These are phyloP conservation scores for Toxostoma redivivum DNA, from an alignment of 2,113 vertebrate species.

Conservation along the genomic window DNA sequence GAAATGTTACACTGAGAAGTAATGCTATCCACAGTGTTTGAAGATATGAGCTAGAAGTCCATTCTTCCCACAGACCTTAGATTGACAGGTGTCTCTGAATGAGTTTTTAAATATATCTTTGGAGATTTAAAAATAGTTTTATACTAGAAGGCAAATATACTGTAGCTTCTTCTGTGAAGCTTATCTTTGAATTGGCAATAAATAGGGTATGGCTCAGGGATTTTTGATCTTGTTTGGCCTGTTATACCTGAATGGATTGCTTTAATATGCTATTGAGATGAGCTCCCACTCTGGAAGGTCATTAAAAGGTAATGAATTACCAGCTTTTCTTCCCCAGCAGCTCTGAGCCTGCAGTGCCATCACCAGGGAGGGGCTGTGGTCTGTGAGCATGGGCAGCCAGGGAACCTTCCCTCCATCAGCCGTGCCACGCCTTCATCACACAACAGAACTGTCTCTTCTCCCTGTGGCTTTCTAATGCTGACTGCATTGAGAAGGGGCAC, in stretches of 20 bases:
- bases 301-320: conserved; percentile 30
- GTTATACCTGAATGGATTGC: conserved; percentile 43
- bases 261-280: conserved; percentile 48
- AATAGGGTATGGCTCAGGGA: conserved; percentile 9
- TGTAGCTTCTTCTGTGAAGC: conserved; percentile 7
- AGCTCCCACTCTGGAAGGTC: conserved; percentile 26
- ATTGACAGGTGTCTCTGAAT: not conserved
- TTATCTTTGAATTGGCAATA: conserved; percentile 40
- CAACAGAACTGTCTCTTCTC: not conserved
- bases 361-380: not conserved
- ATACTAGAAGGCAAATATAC: conserved; percentile 19
- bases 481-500: not conserved
- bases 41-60: not conserved
- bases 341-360: not conserved
- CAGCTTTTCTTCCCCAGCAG: not conserved
- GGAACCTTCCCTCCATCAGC: not conserved
- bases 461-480: not conserved
- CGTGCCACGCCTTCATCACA: not conserved
- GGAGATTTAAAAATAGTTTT: conserved; percentile 43
- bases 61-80: not conserved
- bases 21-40: not conserved
- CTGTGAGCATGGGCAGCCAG: not conserved
- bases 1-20: not conserved
- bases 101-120: conserved; percentile 7
- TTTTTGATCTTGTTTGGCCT: conserved; percentile 46